phyloP scores from a whole-genome alignment of 2,113 vertebrate species.

The Hypocryptadius cinnamomeus region DNA sequence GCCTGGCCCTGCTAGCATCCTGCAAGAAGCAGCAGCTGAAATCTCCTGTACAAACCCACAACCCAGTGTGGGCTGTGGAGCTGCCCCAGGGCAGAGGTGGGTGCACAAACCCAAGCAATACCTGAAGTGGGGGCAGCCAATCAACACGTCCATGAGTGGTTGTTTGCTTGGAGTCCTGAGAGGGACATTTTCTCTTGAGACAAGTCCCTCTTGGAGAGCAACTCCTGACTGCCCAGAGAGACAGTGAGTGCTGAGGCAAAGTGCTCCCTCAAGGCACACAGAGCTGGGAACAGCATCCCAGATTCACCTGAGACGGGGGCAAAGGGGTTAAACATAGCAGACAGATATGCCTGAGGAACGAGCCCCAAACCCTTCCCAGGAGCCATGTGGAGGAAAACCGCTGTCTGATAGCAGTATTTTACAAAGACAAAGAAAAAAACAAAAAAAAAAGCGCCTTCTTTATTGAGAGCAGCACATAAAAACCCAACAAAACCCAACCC shows the following conservation, averaged over 20 bases:
- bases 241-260: neutral
- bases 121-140: neutral
- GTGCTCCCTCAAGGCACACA: neutral
- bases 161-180: neutral
- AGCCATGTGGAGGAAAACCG: neutral
- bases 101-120: neutral
- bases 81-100: neutral
- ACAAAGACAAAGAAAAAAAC: neutral
- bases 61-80: neutral
- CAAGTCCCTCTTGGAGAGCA: neutral
- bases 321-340: neutral
- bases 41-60: neutral
- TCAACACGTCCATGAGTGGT: accelerated
- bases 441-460: slow-evolving; percentile 65
- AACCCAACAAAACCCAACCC: slow-evolving; percentile 59
- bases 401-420: neutral
- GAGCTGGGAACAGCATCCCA: neutral
- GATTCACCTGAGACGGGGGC: neutral
- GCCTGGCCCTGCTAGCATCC: neutral
- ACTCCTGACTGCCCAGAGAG: neutral
- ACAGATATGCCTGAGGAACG: neutral
- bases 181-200: neutral
- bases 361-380: neutral
- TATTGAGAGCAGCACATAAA: slow-evolving; percentile 93
- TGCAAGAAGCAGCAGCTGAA: neutral